Base-by-base conservation (phyloP, 2,888 invertebrate genomes). In the Brachycybe producta region DNA sequence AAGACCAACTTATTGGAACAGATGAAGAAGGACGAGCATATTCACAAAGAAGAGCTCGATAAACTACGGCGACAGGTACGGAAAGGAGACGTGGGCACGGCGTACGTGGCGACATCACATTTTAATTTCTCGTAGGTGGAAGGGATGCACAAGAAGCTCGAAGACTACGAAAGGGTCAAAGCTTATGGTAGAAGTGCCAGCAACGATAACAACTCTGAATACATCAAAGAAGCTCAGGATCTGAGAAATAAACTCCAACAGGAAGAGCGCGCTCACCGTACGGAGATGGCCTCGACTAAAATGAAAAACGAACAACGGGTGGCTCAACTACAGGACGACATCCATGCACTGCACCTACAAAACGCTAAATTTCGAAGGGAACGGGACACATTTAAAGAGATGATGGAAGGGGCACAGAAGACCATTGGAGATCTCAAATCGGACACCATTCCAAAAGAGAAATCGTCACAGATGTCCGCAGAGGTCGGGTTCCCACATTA, bases 371-470 rank as follows among this genome's bases (percentile, higher is more conserved):
- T 88, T 64, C 84, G 85, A 64, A 74, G 86, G 53, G 91, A 91
- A 67, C 75, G 87, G 49, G 90, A 91, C 63, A 82, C 83, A 46
- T 88, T 84, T 62, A 84, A 85, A 58, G 86, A 88, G 64, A 85
- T 91, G 81, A 66, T 90, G 35, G 87, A 88, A 62, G 80, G 82
- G 11, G 55, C 53, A 1, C 87, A 88, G 64, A 83, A 83, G 67
- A 80, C 82, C 32, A 82, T 86, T 59, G 75, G 79, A 0, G 84
- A 86, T 57, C 71, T 85, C 21, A 85, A 83, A 64, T 67, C 66
- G 5, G 68, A 66, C 39, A 47, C 28, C 4, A 11, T 56, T 54
- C 2, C 23, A 54, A 44, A 53, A 52, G 53, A 54, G 51, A 26
- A 51, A 53, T 40, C 32, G 27, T 48, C 44, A 8, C 7, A 35